Conservation (phyloP, 2,113 vertebrate species). For the Riparia riparia region DNA sequence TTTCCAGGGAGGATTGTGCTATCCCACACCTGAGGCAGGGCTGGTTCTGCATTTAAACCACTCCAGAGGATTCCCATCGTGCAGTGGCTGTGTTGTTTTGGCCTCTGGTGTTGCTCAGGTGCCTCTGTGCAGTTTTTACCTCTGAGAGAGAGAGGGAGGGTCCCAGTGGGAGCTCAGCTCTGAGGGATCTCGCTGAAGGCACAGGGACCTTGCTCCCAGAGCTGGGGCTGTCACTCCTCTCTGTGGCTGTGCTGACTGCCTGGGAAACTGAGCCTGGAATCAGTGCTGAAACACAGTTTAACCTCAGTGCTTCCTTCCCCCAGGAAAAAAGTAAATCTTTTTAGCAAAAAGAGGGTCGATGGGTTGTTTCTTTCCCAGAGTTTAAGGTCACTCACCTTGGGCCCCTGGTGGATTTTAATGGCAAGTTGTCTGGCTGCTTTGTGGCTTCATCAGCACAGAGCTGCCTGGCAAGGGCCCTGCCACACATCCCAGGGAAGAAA, state of each 20-base stretch:
- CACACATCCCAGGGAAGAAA: neutral
- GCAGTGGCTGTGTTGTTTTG: rapidly evolving
- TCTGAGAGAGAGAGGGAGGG: neutral
- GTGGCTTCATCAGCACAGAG: neutral
- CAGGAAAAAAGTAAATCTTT: too few species aligned
- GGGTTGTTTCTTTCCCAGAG: neutral
- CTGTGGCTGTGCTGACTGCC: neutral
- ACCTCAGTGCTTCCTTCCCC: neutral
- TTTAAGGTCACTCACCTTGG: neutral
- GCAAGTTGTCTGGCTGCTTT: neutral
- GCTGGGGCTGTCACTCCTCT: neutral
- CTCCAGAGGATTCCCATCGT: neutral
- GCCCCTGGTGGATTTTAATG: neutral
- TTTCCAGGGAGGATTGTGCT: neutral
- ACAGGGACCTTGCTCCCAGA: neutral
- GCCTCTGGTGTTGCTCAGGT: neutral
- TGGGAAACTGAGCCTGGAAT: neutral
- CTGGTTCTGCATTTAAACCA: neutral
- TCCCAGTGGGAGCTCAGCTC: neutral
- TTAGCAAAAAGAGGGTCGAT: neutral
- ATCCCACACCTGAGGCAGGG: neutral
- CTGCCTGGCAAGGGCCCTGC: neutral
- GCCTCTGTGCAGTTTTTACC: neutral
- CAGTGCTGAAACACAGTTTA: neutral
- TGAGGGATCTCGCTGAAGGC: neutral